A percentile compares a stretch with the other conserved stretches of the same genome.
phyloP scores from a whole-genome alignment of 2,113 vertebrate genomes.

The Burhinus bistriatus region DNA sequence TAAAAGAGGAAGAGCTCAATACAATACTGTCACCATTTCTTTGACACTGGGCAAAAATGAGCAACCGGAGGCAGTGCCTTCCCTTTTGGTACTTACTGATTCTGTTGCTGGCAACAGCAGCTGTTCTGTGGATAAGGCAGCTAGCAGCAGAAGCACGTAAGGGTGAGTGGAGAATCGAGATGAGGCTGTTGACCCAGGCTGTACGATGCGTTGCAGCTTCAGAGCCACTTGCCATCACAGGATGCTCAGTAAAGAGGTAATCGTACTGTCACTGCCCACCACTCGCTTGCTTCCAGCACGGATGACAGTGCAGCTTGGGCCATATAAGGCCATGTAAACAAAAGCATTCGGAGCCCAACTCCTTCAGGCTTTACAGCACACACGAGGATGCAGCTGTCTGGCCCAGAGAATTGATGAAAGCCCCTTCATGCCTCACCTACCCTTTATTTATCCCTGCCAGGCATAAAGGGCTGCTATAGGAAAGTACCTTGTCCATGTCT shows the following conservation, averaged over 20 bases:
- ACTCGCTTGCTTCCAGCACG: neutral
- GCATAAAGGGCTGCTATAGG: neutral
- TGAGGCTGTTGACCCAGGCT: neutral
- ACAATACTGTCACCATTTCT: neutral
- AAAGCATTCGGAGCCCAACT: neutral
- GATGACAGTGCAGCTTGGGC: neutral
- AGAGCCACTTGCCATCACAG: neutral
- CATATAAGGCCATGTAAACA: neutral
- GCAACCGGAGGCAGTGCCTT: neutral
- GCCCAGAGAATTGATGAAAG: neutral
- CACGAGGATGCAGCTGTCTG: accelerated
- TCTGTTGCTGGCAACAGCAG: neutral
- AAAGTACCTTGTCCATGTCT: neutral
- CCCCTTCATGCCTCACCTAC: neutral
- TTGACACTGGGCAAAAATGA: neutral
- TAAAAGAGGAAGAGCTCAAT: neutral
- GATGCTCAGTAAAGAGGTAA: neutral
- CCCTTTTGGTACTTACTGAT: neutral
- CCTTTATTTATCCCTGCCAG: neutral
- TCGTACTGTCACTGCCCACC: neutral
- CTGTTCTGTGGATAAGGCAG: neutral
- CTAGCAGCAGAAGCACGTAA: neutral
- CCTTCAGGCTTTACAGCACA: neutral
- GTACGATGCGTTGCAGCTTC: accelerated
- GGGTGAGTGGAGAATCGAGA: neutral